phyloP scores from a whole-genome alignment of 2,888 invertebrate species.

The Saturnia pavonia region DNA sequence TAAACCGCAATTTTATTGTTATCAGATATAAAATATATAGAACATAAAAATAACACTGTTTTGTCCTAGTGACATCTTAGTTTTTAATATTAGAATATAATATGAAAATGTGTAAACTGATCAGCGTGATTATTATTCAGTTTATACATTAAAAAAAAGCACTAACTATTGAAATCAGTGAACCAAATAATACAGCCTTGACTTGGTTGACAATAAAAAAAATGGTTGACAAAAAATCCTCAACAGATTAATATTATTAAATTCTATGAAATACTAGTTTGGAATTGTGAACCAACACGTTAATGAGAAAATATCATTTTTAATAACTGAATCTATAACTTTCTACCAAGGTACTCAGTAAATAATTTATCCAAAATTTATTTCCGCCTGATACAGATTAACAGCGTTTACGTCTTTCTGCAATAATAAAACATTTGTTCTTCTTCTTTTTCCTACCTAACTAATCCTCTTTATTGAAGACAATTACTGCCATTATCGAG shows the following conservation, averaged over 20 bases:
- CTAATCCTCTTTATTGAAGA: no score
- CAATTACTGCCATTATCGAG: no score
- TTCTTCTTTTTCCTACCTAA: no score
- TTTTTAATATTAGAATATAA: neutral
- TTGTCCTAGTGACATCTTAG: neutral
- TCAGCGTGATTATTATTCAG: no score
- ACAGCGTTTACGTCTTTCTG: no score
- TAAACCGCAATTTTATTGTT: slow-evolving; percentile 36
- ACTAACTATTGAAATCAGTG: neutral
- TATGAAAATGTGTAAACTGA: neutral
- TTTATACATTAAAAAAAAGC: no score
- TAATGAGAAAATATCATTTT: no score
- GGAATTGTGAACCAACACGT: no score
- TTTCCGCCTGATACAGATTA: no score
- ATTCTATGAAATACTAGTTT: no score
- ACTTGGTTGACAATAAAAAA: neutral
- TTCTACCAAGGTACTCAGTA: neutral
- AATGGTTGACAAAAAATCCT: neutral
- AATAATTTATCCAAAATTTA: neutral
- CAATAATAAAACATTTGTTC: no score
- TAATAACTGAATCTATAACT: no score
- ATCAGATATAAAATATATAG: slow-evolving; percentile 22
- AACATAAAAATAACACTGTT: neutral
- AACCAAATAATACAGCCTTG: neutral
- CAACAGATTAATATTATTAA: neutral